Evolutionary conservation across 1,140 invertebrate species (phyloP).

Genomic region (Bombus waltoni): DNA sequence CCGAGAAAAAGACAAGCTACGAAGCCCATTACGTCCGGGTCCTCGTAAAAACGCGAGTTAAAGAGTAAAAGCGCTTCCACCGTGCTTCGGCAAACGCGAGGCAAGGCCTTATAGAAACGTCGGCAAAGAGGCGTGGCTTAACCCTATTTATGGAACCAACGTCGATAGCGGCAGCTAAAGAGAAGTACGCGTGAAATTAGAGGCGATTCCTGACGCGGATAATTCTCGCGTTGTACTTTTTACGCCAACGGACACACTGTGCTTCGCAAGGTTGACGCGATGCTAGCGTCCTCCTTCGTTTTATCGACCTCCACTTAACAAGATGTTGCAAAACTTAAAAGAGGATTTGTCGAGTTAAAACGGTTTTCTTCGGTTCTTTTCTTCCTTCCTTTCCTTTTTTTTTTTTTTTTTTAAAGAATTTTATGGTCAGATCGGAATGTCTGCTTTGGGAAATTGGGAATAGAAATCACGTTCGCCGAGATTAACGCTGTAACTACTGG

Average conservation of each 20-base stretch:
- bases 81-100: conserved; percentile 13
- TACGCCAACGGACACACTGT: neutral
- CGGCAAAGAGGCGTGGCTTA: conserved; percentile 13
- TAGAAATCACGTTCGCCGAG: neutral
- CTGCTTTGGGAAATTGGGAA: neutral
- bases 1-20: conserved; percentile 26
- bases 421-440: neutral
- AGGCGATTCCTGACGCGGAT: conserved; percentile 21
- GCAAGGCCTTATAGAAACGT: conserved; percentile 29
- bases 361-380: neutral
- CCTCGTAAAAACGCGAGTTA: conserved; percentile 48
- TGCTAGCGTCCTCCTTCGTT: neutral
- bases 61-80: conserved; percentile 30
- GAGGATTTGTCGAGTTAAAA: neutral
- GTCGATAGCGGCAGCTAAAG: conserved; percentile 17
- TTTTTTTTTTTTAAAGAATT: neutral
- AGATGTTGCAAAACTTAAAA: neutral
- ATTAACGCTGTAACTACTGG: neutral
- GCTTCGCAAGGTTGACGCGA: neutral
- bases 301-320: neutral
- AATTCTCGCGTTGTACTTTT: conserved; percentile 36
- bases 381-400: no score
- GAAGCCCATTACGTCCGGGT: conserved; percentile 28
- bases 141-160: conserved; percentile 39
- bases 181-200: conserved; percentile 32